Evolutionary conservation across 2,888 invertebrate species (phyloP).

Genomic region (Papilio elwesi): DNA sequence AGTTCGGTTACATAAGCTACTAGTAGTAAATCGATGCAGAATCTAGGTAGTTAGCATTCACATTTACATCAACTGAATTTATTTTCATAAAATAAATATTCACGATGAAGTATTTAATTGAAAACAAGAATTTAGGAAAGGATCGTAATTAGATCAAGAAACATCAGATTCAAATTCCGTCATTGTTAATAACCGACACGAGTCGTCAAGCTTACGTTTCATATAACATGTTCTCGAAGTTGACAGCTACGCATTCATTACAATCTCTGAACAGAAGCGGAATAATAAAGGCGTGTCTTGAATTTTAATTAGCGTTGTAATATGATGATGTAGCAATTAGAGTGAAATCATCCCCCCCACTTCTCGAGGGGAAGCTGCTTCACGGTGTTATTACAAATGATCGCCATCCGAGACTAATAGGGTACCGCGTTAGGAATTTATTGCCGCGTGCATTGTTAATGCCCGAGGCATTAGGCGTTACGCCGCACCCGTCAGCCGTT

Average conservation of each 20-base stretch:
- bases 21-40: too few relatives aligned
- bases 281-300: conserved; percentile 29
- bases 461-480: conserved; percentile 31
- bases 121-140: background rate
- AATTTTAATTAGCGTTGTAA: conserved; percentile 33
- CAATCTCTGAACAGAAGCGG: conserved; percentile 9
- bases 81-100: background rate
- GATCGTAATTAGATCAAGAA: background rate
- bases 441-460: conserved; percentile 35
- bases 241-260: conserved; percentile 20
- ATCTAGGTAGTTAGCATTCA: too few relatives aligned
- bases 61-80: background rate
- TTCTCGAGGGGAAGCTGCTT: background rate
- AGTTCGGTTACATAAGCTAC: too few relatives aligned
- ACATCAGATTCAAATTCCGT: background rate
- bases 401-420: conserved; percentile 33
- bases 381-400: conserved; percentile 29
- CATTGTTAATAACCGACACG: background rate
- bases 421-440: conserved; percentile 33
- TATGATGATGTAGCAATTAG: conserved; percentile 26
- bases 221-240: background rate
- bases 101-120: background rate
- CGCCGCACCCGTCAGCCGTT: conserved; percentile 19
- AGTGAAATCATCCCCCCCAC: conserved; percentile 11
- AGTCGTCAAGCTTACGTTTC: background rate